Conservation (phyloP, 2,113 vertebrate species). For the Nothocercus julius region DNA sequence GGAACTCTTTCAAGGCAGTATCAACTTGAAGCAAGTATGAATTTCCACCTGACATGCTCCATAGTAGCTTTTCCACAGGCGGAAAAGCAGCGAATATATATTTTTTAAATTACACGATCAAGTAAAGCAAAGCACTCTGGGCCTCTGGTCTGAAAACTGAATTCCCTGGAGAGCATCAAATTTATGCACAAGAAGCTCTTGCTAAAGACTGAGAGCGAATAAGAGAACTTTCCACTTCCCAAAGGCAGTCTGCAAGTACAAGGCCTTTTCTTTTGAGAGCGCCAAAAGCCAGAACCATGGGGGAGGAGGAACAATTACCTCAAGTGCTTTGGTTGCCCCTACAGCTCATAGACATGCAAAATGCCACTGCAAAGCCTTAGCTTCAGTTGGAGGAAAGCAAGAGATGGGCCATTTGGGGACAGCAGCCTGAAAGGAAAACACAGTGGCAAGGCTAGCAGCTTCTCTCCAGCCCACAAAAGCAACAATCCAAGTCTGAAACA, state of each 20-base stretch:
- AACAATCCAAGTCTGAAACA: constrained; percentile 9
- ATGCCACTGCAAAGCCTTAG: constrained; percentile 17
- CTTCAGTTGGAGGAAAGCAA: constrained; percentile 21
- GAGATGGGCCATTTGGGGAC: constrained; percentile 1
- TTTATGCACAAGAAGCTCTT: not conserved
- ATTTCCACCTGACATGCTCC: not conserved
- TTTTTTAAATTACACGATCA: not conserved
- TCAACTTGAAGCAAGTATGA: not conserved
- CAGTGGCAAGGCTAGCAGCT: not conserved
- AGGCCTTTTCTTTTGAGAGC: not conserved
- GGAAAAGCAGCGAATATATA: not conserved
- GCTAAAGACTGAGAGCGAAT: not conserved
- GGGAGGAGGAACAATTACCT: constrained; percentile 39
- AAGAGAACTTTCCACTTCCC: not conserved
- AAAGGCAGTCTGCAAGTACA: not conserved
- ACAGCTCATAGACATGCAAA: constrained; percentile 40
- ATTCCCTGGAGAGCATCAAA: not conserved
- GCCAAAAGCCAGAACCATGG: constrained; percentile 2
- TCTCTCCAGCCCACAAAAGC: not conserved
- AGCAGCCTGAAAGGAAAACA: constrained; percentile 52
- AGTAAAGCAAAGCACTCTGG: not conserved
- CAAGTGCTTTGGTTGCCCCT: constrained; percentile 43
- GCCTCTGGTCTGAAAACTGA: not conserved
- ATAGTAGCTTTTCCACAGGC: not conserved
- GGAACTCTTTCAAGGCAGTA: not conserved